Conservation (phyloP, 2,113 vertebrate species). For the Pomatostomus ruficeps region DNA sequence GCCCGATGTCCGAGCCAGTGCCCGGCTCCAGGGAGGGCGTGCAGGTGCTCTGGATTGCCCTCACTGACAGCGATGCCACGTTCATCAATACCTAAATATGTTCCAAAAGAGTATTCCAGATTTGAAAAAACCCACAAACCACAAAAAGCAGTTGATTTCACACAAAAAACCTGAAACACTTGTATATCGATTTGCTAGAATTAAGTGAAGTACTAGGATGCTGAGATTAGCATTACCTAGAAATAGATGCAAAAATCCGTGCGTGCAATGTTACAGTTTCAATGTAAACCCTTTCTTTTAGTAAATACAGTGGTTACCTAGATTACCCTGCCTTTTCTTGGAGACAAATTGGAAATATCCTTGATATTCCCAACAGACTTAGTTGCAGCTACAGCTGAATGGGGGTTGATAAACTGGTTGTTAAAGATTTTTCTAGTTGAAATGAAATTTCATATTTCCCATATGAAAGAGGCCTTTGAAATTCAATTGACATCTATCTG, state of each 20-base stretch:
- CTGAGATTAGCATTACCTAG: neutral
- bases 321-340: neutral
- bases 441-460: neutral
- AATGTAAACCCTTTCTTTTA: neutral
- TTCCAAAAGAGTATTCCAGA: accelerated
- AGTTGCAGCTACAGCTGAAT: neutral
- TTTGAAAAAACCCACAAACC: neutral
- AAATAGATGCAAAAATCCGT: accelerated
- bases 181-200: neutral
- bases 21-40: neutral
- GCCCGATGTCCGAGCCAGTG: accelerated
- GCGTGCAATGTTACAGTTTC: neutral
- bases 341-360: neutral
- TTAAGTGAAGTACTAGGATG: neutral
- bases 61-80: accelerated
- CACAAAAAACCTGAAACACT: neutral
- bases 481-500: neutral
- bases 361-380: neutral
- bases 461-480: neutral
- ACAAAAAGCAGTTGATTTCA: neutral
- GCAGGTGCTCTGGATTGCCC: too few relatives aligned
- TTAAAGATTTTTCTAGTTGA: neutral
- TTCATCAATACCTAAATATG: too few relatives aligned
- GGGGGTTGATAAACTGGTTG: neutral
- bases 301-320: neutral